Evolutionary conservation across 2,797 vertebrate genomes (phyloP).

Genomic region (Luscinia luscinia): DNA sequence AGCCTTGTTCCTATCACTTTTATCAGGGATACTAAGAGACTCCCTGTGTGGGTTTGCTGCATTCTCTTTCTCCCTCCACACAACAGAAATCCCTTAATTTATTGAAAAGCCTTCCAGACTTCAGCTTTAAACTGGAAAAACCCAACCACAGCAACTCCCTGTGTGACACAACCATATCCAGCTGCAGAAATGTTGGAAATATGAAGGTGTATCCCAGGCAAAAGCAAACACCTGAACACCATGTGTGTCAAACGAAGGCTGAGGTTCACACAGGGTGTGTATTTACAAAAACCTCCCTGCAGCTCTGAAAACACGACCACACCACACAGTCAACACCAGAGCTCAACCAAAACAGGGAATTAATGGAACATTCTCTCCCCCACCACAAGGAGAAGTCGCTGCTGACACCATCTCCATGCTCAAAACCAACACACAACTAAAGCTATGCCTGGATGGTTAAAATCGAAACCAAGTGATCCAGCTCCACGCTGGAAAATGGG

Average conservation of each 20-base stretch:
- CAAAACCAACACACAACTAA: not conserved
- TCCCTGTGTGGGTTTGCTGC: not conserved
- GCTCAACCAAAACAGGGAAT: not conserved
- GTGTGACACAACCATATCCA: not conserved
- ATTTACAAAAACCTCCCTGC: not conserved
- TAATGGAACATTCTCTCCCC: not conserved
- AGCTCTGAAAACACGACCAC: not conserved
- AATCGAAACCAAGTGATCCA: not conserved
- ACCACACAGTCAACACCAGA: not conserved
- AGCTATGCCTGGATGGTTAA: not conserved
- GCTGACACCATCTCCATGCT: not conserved
- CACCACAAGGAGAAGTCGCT: rapidly evolving
- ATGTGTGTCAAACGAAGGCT: rapidly evolving
- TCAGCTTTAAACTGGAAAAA: not conserved
- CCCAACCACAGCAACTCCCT: not conserved
- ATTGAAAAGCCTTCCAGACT: not conserved
- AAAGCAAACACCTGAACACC: not conserved
- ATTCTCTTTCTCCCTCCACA: not conserved
- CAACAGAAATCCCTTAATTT: not conserved
- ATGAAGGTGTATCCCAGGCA: not conserved
- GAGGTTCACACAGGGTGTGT: not conserved
- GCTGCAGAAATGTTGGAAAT: not conserved
- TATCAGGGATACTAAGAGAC: not conserved
- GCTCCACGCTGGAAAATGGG: not conserved
- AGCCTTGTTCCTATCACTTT: not conserved